Percentiles rank a stretch among this genome's conserved stretches.
phyloP scores from a whole-genome alignment of 2,888 invertebrate genomes.

The Thera britannica region DNA sequence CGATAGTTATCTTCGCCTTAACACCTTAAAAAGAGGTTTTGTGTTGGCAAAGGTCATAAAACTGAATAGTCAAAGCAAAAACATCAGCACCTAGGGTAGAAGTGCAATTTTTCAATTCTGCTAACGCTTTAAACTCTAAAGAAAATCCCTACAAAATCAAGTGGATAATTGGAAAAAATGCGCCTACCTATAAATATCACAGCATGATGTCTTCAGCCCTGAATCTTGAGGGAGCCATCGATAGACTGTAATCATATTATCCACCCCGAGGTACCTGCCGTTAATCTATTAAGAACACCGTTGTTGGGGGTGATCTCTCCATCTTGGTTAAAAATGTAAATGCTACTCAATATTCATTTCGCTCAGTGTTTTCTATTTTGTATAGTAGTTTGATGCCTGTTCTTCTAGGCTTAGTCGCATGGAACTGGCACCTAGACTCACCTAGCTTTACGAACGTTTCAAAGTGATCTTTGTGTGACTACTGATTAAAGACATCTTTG shows the following conservation, averaged over 20 bases:
- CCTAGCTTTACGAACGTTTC: too few relatives aligned
- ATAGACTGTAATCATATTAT: constrained; percentile 78
- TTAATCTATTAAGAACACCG: constrained; percentile 66
- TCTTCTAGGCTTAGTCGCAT: too few relatives aligned
- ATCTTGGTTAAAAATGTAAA: constrained; percentile 51
- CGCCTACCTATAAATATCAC: constrained; percentile 63
- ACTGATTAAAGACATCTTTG: too few relatives aligned
- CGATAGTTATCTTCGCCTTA: too few relatives aligned
- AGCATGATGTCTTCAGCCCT: constrained; percentile 61
- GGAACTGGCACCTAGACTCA: too few relatives aligned
- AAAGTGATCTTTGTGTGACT: too few relatives aligned
- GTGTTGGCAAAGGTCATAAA: too few relatives aligned
- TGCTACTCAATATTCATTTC: constrained; percentile 28
- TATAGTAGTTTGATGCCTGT: not conserved
- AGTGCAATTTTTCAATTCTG: not conserved
- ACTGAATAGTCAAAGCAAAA: too few relatives aligned
- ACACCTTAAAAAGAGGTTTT: too few relatives aligned
- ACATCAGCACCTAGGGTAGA: not conserved
- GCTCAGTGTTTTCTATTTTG: not conserved
- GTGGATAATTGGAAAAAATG: constrained; percentile 45
- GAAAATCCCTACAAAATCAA: constrained; percentile 31
- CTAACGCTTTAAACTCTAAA: constrained; percentile 1
- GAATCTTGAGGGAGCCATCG: constrained; percentile 68
- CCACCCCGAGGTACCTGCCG: constrained; percentile 66
- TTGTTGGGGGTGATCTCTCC: constrained; percentile 51